phyloP scores from a whole-genome alignment of 2,113 vertebrate species.

The Talpa occidentalis region DNA sequence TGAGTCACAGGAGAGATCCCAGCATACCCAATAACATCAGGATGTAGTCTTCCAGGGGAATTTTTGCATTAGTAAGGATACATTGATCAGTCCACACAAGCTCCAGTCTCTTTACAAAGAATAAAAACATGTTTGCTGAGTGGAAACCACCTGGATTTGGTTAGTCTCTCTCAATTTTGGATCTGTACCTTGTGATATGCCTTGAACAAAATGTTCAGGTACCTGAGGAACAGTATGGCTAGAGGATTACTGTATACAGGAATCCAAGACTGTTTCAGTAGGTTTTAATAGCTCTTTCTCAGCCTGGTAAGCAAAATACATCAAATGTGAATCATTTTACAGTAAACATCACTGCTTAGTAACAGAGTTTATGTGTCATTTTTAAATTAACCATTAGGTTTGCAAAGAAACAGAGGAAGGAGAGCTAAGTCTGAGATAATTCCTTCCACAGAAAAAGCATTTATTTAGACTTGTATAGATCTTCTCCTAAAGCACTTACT shows the following conservation, averaged over 20 bases:
- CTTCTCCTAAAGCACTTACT: not conserved
- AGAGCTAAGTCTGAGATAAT: not conserved
- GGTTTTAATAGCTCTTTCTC: not conserved
- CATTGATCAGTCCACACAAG: not conserved
- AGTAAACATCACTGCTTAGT: not conserved
- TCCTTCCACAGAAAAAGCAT: not conserved
- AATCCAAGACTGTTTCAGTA: accelerated
- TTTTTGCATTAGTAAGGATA: not conserved
- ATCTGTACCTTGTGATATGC: not conserved
- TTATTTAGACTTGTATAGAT: not conserved
- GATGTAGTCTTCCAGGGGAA: not conserved
- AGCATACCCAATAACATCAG: too few species aligned
- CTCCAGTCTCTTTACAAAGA: not conserved
- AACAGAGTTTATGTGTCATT: not conserved
- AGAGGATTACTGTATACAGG: accelerated
- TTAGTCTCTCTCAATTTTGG: not conserved
- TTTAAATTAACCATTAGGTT: not conserved
- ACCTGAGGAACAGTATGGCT: not conserved
- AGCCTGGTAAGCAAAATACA: not conserved
- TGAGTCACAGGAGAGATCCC: not conserved
- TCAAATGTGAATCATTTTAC: not conserved
- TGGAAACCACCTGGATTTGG: not conserved
- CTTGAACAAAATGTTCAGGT: not conserved
- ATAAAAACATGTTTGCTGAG: not conserved
- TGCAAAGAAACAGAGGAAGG: not conserved